phyloP scores from a whole-genome alignment of 2,888 invertebrate species.

The Eristalis pertinax region DNA sequence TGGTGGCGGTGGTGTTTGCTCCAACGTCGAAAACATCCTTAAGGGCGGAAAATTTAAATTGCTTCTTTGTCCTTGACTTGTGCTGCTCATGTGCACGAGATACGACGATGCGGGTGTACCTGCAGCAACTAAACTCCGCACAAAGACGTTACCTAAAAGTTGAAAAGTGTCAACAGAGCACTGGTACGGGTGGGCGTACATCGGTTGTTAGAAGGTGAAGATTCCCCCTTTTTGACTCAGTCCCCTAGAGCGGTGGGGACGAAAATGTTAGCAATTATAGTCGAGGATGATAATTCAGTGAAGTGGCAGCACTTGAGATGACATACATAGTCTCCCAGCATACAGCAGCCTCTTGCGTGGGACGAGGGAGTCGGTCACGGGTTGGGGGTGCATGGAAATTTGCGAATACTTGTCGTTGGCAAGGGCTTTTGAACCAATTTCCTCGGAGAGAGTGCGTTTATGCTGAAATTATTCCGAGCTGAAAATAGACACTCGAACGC shows the following conservation, averaged over 20 bases:
- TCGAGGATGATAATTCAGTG: slow-evolving; percentile 63
- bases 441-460: slow-evolving; percentile 24
- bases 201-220: slow-evolving; percentile 61
- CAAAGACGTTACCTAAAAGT: slow-evolving; percentile 65
- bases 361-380: not conserved
- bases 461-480: slow-evolving; percentile 20
- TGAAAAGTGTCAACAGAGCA: slow-evolving; percentile 64
- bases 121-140: slow-evolving; percentile 8
- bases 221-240: slow-evolving; percentile 39
- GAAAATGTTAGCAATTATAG: slow-evolving; percentile 65
- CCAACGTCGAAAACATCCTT: slow-evolving; percentile 59
- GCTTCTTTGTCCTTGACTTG: slow-evolving; percentile 72
- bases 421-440: slow-evolving; percentile 51
- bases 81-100: slow-evolving; percentile 49
- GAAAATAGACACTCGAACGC: slow-evolving; percentile 3
- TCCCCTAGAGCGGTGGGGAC: not conserved
- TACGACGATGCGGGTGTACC: not conserved
- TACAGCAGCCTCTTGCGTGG: not conserved
- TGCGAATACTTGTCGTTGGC: slow-evolving; percentile 14
- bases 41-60: slow-evolving; percentile 65
- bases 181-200: not conserved
- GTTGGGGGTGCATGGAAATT: not conserved
- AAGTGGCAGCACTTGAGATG: slow-evolving; percentile 61
- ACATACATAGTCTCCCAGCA: slow-evolving; percentile 24
- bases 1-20: slow-evolving; percentile 5